A percentile compares a stretch with the other conserved stretches of the same genome.
Evolutionary conservation across 2,113 vertebrate species (phyloP).

Genomic region (Gambusia holbrooki): DNA sequence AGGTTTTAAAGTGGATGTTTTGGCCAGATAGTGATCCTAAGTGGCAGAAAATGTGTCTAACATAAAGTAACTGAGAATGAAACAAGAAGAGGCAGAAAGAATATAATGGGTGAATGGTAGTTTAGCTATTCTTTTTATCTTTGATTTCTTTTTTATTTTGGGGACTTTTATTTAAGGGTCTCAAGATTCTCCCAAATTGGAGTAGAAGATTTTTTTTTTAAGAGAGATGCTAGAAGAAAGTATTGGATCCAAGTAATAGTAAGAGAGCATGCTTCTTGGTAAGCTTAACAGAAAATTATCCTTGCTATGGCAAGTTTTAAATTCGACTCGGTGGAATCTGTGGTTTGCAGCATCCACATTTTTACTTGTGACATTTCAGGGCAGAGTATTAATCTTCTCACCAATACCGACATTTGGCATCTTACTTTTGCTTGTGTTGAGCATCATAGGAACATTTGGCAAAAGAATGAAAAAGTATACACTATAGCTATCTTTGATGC

Average conservation of each 20-base stretch:
- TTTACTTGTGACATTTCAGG: slow-evolving; percentile 19
- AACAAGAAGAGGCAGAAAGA: not conserved
- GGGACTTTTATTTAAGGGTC: not conserved
- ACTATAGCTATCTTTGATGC: not conserved
- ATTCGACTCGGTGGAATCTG: slow-evolving; percentile 16
- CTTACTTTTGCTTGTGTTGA: slow-evolving; percentile 6
- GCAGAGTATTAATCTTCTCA: slow-evolving; percentile 7
- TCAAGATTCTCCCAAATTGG: not conserved
- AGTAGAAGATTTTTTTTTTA: not conserved
- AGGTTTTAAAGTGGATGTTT: no score
- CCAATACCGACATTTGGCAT: slow-evolving; percentile 3
- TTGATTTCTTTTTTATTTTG: not conserved
- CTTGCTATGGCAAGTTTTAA: slow-evolving; percentile 7
- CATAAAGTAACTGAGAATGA: no score
- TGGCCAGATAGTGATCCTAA: no score
- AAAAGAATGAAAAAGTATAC: slow-evolving; percentile 5
- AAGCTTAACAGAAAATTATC: slow-evolving; percentile 20
- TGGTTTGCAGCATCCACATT: not conserved
- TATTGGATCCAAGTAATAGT: not conserved
- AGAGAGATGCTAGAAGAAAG: not conserved
- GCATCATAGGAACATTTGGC: slow-evolving; percentile 2
- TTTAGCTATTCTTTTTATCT: not conserved
- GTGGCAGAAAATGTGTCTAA: no score
- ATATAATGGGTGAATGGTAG: not conserved
- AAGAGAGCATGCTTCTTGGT: no score